Evolutionary conservation across 2,888 invertebrate genomes (phyloP).

Genomic region (Syrphus vitripennis): DNA sequence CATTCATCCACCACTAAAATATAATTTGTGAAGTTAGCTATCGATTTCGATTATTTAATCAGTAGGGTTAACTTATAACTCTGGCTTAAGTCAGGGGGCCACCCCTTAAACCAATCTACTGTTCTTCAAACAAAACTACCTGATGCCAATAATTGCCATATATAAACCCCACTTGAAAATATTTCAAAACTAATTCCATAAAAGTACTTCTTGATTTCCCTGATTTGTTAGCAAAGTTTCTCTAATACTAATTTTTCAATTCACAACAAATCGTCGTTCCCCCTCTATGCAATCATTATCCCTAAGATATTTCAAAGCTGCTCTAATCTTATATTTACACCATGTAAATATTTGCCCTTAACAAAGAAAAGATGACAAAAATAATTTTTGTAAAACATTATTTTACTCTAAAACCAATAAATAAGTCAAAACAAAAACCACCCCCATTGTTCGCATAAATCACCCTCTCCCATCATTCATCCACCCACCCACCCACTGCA

Average conservation of each 20-base stretch:
- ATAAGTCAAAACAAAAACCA: constrained; percentile 66
- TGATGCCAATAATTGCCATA: too few relatives aligned
- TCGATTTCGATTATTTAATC: too few relatives aligned
- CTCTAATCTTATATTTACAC: constrained; percentile 56
- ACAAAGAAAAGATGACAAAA: constrained; percentile 41
- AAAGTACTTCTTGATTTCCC: neutral
- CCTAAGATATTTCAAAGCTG: constrained; percentile 14
- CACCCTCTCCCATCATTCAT: constrained; percentile 40
- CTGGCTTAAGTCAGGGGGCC: too few relatives aligned
- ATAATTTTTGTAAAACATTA: constrained; percentile 54
- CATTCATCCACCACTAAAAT: too few relatives aligned
- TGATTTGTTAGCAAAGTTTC: neutral
- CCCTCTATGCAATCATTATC: neutral
- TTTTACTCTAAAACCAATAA: constrained; percentile 53
- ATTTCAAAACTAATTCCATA: neutral
- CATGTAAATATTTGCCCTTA: constrained; percentile 30
- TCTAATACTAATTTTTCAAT: neutral
- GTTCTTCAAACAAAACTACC: too few relatives aligned
- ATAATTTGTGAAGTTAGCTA: too few relatives aligned
- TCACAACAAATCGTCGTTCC: neutral
- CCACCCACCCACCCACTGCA: constrained; percentile 22
- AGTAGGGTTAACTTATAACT: too few relatives aligned
- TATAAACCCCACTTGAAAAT: too few relatives aligned
- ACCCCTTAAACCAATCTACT: too few relatives aligned
- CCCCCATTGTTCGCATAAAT: constrained; percentile 58